Percentiles rank a stretch among this genome's conserved stretches.
phyloP scores from a whole-genome alignment of 2,797 vertebrate genomes.

The Artibeus lituratus region DNA sequence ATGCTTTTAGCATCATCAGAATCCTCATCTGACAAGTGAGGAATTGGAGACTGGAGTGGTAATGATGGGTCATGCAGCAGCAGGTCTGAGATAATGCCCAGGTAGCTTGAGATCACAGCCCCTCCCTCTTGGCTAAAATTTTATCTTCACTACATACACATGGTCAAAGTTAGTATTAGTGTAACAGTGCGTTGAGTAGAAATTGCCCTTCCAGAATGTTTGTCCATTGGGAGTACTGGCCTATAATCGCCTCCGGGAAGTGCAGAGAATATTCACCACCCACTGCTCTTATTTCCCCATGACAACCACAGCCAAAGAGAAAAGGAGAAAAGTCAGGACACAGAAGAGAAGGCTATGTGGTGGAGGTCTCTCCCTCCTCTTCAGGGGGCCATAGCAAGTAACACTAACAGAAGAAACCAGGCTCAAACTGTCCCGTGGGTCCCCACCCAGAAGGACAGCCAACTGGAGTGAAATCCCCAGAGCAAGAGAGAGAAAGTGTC shows the following conservation, averaged over 20 bases:
- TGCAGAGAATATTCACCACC: no score
- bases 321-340: neutral
- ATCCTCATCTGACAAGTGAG: neutral
- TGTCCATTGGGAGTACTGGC: neutral
- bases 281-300: neutral
- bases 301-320: neutral
- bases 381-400: neutral
- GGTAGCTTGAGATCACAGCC: neutral
- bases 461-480: neutral
- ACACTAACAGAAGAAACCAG: neutral
- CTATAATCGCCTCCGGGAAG: no score
- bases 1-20: no score
- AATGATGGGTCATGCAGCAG: neutral
- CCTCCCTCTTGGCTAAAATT: no score
- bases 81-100: neutral
- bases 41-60: neutral
- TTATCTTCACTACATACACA: neutral
- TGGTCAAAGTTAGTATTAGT: neutral
- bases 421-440: neutral
- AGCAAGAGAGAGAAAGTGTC: neutral
- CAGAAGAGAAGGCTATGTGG: neutral
- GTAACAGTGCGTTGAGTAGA: rapidly evolving
- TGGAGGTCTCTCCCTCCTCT: neutral
- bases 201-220: neutral
- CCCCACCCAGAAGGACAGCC: neutral